phyloP scores from a whole-genome alignment of 2,797 vertebrate genomes.

The Rhinatrema bivittatum region DNA sequence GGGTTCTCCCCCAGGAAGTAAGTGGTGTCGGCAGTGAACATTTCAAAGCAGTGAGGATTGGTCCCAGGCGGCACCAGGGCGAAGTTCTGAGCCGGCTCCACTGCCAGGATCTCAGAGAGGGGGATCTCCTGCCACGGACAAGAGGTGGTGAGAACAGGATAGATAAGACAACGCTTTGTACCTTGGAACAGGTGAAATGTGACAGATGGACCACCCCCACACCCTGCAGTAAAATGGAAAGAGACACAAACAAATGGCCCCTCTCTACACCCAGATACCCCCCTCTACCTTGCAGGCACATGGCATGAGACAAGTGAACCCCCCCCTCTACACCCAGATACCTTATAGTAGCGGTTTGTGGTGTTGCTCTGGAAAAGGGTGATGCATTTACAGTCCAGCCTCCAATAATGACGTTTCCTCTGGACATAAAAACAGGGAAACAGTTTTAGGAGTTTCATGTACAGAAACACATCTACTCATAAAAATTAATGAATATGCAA shows the following conservation, averaged over 20 bases:
- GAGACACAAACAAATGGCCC: not conserved
- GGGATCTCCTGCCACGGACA: conserved; percentile 71
- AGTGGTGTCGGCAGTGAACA: conserved; percentile 72
- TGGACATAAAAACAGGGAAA: conserved; percentile 29
- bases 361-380: conserved; percentile 88
- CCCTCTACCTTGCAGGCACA: not conserved
- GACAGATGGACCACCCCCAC: too few relatives aligned
- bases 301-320: too few relatives aligned
- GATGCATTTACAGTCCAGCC: conserved; percentile 85
- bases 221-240: not conserved
- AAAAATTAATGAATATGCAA: not conserved
- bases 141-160: too few relatives aligned
- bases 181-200: too few relatives aligned
- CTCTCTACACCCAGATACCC: too few relatives aligned
- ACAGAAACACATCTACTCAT: not conserved
- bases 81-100: conserved; percentile 69
- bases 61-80: conserved; percentile 61
- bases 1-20: conserved; percentile 82
- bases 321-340: too few relatives aligned
- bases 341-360: conserved; percentile 88
- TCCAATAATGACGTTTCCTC: conserved; percentile 89
- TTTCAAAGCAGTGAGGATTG: conserved; percentile 84
- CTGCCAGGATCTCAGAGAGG: conserved; percentile 76
- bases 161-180: too few relatives aligned
- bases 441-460: not conserved